Base-by-base conservation (phyloP, 2,888 invertebrate genomes). In the Escarpia spicata region DNA sequence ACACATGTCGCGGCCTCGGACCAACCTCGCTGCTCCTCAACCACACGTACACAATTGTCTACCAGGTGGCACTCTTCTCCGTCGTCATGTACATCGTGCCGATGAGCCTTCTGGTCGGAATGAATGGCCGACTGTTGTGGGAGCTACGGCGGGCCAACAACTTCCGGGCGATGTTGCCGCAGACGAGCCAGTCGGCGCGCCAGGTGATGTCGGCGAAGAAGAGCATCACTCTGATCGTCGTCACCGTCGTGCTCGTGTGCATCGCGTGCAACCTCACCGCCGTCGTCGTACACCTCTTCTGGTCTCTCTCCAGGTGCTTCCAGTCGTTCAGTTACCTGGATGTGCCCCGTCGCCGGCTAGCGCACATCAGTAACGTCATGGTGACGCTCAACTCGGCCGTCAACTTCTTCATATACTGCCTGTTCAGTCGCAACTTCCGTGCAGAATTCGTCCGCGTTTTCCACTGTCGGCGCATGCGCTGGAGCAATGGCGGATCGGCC, bases 1-100 rank as follows among this genome's bases (percentile, higher is more conserved):
- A 44, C 45, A 45, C 44, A 12, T 37, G 31, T 12, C 10, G 2
- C 91, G 52, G 91, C 2, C 45, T 43, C 37, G 91, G 26, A 10
- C 19, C 91, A 43, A 93, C 93, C 8, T n/a, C 9, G 44, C 58
- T 94, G 58, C 92, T 92, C 15, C 15, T 31, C 12, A 92, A 93
- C 90, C 89, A 58, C 19, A 43, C 43, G n/a, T 94, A 94, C 94
- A 93, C 93, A 12, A 91, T 94, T 8, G 89, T 43, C 45, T 94
- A 94, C 92, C 92, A 93, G 8, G 93, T 94, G 6, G 91, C 93
- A 2, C 91, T 93, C 37, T 94, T 93, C 90, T 93, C 93, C 44
- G 2, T 94, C 6, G 37, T 92, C 44, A 92, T 93, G 92, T 94
- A 94, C 92, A 43, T 94, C 6, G 92, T 94, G 2, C 94, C 94